These are phyloP conservation scores for Discoglossus pictus DNA, from an alignment of 2,797 vertebrate genomes.

Conservation along the genomic window DNA sequence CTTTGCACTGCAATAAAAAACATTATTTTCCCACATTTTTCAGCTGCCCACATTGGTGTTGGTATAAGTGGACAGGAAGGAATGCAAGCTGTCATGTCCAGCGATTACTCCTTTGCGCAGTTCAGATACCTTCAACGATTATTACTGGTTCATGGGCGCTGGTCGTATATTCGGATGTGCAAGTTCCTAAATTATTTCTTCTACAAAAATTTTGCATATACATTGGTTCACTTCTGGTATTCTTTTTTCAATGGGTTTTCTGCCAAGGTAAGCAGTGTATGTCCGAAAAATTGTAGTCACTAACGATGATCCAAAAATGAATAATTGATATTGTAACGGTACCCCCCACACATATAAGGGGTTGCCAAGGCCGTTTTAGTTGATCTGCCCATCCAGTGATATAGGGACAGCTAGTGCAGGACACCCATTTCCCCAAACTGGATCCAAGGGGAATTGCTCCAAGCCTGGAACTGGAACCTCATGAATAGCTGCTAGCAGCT, in stretches of 20 bases:
- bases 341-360: too few species aligned
- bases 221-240: constrained; percentile 94
- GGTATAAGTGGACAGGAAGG: constrained; percentile 97
- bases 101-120: constrained; percentile 93
- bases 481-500: too few species aligned
- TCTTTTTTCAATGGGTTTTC: constrained; percentile 95
- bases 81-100: constrained; percentile 97
- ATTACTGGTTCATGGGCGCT: constrained; percentile 91
- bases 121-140: constrained; percentile 89
- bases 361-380: too few species aligned
- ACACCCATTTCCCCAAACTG: too few species aligned
- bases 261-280: constrained; percentile 86
- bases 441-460: too few species aligned
- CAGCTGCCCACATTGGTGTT: constrained; percentile 95
- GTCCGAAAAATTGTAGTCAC: neutral
- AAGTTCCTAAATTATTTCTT: constrained; percentile 95
- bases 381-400: too few species aligned
- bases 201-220: constrained; percentile 97
- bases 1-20: too few species aligned
- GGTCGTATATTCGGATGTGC: constrained; percentile 98
- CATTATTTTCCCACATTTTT: constrained; percentile 17
- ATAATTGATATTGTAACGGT: fast-evolving
- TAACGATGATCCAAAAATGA: neutral
- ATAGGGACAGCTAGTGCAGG: too few species aligned
- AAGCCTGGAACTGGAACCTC: too few species aligned